These are phyloP conservation scores for Dromius quadrimaculatus DNA, from an alignment of 2,888 invertebrate species.

Conservation along the genomic window DNA sequence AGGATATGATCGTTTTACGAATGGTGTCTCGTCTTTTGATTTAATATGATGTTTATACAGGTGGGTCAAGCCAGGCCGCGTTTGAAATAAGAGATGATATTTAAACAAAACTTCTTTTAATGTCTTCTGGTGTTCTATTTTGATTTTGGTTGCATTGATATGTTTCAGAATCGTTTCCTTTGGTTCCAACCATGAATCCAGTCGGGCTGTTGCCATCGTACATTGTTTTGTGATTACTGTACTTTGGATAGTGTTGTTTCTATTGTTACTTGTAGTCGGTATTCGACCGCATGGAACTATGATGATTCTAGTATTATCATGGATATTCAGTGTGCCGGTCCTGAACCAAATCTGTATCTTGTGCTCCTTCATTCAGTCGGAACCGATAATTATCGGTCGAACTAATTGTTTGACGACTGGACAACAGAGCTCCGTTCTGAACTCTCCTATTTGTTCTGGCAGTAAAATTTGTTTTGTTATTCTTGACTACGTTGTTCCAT, in stretches of 20 bases:
- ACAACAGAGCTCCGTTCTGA: constrained; percentile 35
- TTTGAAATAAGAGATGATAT: constrained; percentile 53
- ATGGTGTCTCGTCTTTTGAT: constrained; percentile 54
- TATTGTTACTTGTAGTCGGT: background rate
- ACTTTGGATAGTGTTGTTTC: background rate
- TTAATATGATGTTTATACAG: constrained; percentile 57
- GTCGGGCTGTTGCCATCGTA: background rate
- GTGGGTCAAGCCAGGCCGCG: constrained; percentile 54
- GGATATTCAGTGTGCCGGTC: background rate
- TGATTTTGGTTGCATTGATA: background rate
- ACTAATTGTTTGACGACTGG: constrained; percentile 54
- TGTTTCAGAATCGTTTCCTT: background rate
- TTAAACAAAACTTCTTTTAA: constrained; percentile 27
- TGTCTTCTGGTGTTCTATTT: background rate
- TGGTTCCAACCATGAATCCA: background rate
- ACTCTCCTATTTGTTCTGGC: constrained; percentile 8
- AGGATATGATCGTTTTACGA: constrained; percentile 58
- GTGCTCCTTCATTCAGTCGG: constrained; percentile 45
- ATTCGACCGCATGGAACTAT: background rate
- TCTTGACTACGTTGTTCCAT: constrained; percentile 49
- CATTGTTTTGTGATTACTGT: background rate
- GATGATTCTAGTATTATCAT: background rate
- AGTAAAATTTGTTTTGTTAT: constrained; percentile 49
- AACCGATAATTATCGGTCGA: constrained; percentile 54
- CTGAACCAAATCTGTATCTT: constrained; percentile 40